These are phyloP conservation scores for Armadillidium nasatum DNA, from an alignment of 1,140 invertebrate species.

Conservation along the genomic window DNA sequence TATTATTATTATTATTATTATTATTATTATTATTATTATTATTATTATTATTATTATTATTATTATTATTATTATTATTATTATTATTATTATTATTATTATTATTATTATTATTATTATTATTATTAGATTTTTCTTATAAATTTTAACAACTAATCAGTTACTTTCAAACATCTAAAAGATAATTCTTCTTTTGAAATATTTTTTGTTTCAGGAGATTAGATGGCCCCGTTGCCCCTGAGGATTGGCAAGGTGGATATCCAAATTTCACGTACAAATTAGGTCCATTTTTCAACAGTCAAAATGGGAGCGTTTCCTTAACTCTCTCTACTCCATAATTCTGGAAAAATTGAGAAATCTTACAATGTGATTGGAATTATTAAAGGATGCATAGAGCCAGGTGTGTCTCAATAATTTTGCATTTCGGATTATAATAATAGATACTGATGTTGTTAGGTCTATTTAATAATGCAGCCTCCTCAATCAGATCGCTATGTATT, in stretches of 20 bases:
- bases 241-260: conserved; percentile 51
- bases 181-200: neutral
- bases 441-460: neutral
- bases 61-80: conserved; percentile 4
- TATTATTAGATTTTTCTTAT: neutral
- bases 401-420: conserved; percentile 14
- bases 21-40: neutral
- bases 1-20: neutral
- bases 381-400: conserved; percentile 44
- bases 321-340: conserved; percentile 17
- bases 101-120: neutral
- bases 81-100: neutral
- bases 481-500: conserved; percentile 53
- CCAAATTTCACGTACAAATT: conserved; percentile 53
- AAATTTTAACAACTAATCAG: neutral
- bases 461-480: neutral
- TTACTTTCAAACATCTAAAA: too few species aligned
- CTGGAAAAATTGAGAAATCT: conserved; percentile 38
- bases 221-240: conserved; percentile 47
- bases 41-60: neutral
- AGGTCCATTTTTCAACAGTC: conserved; percentile 47
- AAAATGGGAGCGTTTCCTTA: neutral
- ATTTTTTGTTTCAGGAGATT: conserved; percentile 29
- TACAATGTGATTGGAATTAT: conserved; percentile 46
- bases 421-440: neutral